Evolutionary conservation across 2,113 vertebrate genomes (phyloP).

Genomic region (Charadrius vociferus): DNA sequence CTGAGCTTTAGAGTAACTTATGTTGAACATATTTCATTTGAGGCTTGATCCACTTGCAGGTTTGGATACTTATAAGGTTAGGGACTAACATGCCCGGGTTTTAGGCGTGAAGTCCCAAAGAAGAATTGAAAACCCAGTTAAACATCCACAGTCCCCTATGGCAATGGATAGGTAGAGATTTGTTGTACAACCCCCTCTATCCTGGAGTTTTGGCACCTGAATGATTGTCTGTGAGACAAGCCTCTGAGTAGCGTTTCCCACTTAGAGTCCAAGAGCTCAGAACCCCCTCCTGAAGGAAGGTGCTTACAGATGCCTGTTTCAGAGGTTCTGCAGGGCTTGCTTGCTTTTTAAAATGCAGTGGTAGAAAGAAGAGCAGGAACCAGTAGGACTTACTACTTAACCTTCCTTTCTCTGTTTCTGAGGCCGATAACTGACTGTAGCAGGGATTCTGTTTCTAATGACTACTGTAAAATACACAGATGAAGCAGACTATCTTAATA

Average conservation of each 20-base stretch:
- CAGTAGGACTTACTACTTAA: neutral
- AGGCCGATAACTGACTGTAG: neutral
- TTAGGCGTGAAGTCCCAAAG: neutral
- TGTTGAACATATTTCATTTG: neutral
- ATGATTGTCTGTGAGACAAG: neutral
- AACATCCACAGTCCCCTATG: neutral
- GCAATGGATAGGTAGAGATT: neutral
- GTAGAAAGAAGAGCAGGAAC: neutral
- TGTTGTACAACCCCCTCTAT: neutral
- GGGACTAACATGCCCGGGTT: neutral
- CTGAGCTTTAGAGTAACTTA: neutral
- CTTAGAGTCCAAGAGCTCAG: neutral
- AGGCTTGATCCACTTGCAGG: neutral
- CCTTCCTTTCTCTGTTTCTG: neutral
- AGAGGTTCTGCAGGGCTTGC: neutral
- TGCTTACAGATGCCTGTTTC: neutral
- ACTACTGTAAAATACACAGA: neutral
- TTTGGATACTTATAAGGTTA: neutral
- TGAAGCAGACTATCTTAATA: neutral
- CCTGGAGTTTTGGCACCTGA: neutral
- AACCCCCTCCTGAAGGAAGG: neutral
- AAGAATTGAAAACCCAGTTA: neutral
- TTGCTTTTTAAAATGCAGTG: neutral
- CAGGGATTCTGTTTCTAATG: neutral
- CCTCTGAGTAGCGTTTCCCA: neutral